Evolutionary conservation across 2,113 vertebrate species (phyloP).

Genomic region (Caranx ignobilis): DNA sequence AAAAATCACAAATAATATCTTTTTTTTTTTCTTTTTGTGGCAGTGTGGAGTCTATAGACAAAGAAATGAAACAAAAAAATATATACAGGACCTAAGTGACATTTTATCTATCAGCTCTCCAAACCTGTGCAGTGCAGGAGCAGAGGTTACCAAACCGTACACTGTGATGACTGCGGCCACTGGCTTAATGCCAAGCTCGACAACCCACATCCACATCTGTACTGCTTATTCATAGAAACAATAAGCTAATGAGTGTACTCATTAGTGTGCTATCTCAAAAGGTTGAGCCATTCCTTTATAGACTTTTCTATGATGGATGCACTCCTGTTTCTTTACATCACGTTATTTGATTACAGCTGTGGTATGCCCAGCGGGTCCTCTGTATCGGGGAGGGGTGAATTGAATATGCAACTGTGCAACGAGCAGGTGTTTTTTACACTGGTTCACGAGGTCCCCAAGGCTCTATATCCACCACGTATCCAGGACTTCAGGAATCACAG

Average conservation of each 20-base stretch:
- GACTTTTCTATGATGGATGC: not conserved
- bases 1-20: not conserved
- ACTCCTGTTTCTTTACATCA: conserved; percentile 11
- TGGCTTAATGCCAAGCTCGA: not conserved
- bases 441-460: conserved; percentile 67
- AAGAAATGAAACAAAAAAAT: not conserved
- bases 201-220: not conserved
- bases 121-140: not conserved
- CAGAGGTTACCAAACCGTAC: too few relatives aligned
- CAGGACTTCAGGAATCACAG: conserved; percentile 63
- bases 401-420: conserved; percentile 59
- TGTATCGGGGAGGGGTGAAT: conserved; percentile 41
- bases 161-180: too few relatives aligned
- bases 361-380: conserved; percentile 8
- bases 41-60: not conserved
- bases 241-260: not conserved
- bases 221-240: not conserved
- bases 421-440: conserved; percentile 58
- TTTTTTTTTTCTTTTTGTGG: not conserved
- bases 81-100: not conserved
- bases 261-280: not conserved
- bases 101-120: not conserved
- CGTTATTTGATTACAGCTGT: conserved; percentile 1
- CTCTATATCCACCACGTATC: conserved; percentile 54
- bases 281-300: not conserved